These are phyloP conservation scores for Hypomecis punctinalis DNA, from an alignment of 2,888 invertebrate species.

Conservation along the genomic window DNA sequence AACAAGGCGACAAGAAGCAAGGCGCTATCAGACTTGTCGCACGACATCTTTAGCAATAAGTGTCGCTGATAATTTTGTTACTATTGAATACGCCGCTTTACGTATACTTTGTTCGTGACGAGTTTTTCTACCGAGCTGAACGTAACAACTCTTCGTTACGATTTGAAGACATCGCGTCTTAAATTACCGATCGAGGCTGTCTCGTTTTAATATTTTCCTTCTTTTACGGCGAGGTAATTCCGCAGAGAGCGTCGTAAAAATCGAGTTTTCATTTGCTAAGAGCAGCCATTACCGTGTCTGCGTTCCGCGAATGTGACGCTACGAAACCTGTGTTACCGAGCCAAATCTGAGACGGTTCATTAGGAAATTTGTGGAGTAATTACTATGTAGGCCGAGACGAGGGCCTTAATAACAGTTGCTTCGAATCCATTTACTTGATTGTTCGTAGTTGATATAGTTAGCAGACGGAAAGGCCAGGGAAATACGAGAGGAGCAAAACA, in stretches of 20 bases:
- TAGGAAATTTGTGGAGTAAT: constrained; percentile 38
- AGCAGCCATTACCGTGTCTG: constrained; percentile 63
- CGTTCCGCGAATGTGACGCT: constrained; percentile 56
- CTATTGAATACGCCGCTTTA: no score
- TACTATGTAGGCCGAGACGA: constrained; percentile 11
- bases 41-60: no score
- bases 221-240: constrained; percentile 61
- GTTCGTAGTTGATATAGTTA: constrained; percentile 24
- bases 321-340: constrained; percentile 27
- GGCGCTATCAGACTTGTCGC: no score
- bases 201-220: constrained; percentile 58
- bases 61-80: no score
- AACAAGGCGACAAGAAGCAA: no score
- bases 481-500: constrained; percentile 68
- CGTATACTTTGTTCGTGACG: constrained; percentile 2
- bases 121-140: constrained; percentile 17
- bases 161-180: constrained; percentile 25
- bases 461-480: constrained; percentile 54
- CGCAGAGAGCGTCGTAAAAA: constrained; percentile 73
- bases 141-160: constrained; percentile 7
- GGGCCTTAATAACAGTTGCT: constrained; percentile 27
- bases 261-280: constrained; percentile 77
- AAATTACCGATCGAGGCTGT: constrained; percentile 38
- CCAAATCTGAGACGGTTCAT: constrained; percentile 38
- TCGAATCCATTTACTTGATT: constrained; percentile 33